phyloP scores from a whole-genome alignment of 2,888 invertebrate genomes.

The Hypolimnas misippus region DNA sequence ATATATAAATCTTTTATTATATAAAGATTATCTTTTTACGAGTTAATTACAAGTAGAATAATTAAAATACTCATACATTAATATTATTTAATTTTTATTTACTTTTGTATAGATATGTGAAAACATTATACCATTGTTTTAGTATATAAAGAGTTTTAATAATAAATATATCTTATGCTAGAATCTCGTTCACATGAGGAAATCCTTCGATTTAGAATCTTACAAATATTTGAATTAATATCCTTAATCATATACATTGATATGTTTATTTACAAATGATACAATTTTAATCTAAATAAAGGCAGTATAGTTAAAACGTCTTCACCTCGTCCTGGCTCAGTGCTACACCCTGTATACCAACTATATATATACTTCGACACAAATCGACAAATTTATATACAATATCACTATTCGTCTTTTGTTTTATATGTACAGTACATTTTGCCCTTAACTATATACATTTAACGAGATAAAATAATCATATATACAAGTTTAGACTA shows the following conservation, averaged over 20 bases:
- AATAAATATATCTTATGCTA: not conserved
- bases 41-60: not conserved
- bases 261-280: conserved; percentile 5
- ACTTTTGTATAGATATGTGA: not conserved
- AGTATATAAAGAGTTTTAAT: not conserved
- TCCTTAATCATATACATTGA: not conserved
- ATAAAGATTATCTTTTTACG: not conserved
- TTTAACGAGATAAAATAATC: conserved; percentile 1
- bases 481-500: conserved; percentile 2
- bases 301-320: conserved; percentile 26
- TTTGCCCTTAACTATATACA: conserved; percentile 53
- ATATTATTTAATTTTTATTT: not conserved
- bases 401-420: conserved; percentile 75
- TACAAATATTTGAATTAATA: not conserved
- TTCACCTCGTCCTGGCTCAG: conserved; percentile 72
- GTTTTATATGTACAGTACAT: conserved; percentile 57
- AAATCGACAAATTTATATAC: conserved; percentile 57
- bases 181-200: not conserved
- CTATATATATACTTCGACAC: conserved; percentile 39
- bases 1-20: not conserved
- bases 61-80: not conserved
- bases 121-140: not conserved
- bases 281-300: not conserved
- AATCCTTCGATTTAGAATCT: not conserved
- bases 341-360: conserved; percentile 56